A percentile compares a stretch with the other conserved stretches of the same genome.
Evolutionary conservation across 2,113 vertebrate genomes (phyloP).

Genomic region (Bubo scandiacus): DNA sequence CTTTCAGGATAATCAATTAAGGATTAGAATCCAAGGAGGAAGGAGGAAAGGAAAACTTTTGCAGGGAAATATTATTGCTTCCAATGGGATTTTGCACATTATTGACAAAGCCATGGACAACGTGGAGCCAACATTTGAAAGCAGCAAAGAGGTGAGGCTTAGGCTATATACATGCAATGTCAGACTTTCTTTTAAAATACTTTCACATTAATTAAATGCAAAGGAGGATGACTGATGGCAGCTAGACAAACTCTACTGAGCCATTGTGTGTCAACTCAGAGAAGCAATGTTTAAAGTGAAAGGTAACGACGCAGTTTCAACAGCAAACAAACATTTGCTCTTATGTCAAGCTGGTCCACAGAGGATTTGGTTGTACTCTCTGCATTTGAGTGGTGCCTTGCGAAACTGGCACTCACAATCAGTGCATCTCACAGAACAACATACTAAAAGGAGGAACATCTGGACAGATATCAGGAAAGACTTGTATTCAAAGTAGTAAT

Average conservation of each 20-base stretch:
- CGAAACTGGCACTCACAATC: background rate
- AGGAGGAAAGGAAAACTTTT: conserved; percentile 78
- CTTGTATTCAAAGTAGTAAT: background rate
- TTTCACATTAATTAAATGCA: background rate
- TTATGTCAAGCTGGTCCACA: background rate
- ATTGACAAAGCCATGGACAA: conserved; percentile 86
- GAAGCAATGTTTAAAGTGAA: background rate
- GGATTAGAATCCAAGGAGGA: conserved; percentile 83
- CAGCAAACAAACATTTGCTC: background rate
- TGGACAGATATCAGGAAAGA: background rate
- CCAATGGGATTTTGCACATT: conserved; percentile 91
- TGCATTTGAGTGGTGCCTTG: background rate
- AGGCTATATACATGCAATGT: background rate
- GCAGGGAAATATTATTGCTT: conserved; percentile 81
- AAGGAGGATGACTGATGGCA: background rate
- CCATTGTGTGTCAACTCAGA: background rate
- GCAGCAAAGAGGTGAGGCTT: conserved; percentile 76
- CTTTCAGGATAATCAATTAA: conserved; percentile 76
- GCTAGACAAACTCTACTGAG: background rate
- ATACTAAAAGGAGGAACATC: background rate
- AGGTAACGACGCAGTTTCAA: background rate
- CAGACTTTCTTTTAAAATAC: background rate
- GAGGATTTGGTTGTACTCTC: background rate
- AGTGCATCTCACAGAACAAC: background rate
- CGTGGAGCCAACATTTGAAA: conserved; percentile 74